phyloP scores from a whole-genome alignment of 2,888 invertebrate species.

The Clitarchus hookeri region DNA sequence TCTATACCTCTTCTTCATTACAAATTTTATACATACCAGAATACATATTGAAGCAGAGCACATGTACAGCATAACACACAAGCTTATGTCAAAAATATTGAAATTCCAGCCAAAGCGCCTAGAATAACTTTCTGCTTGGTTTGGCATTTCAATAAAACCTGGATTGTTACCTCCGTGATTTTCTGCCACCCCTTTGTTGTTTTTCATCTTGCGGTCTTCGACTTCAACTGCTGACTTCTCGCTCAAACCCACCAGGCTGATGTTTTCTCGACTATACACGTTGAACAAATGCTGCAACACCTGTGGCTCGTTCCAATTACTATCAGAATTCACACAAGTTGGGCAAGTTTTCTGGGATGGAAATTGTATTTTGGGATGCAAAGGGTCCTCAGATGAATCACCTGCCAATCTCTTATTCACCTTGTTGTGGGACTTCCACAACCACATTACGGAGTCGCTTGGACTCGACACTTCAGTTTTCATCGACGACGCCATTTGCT shows the following conservation, averaged over 20 bases:
- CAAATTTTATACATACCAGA: constrained; percentile 75
- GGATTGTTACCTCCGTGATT: constrained; percentile 23
- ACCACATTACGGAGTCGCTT: constrained; percentile 84
- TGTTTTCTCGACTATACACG: constrained; percentile 55
- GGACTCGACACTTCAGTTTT: constrained; percentile 70
- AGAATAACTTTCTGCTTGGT: constrained; percentile 21
- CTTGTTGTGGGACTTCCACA: constrained; percentile 93
- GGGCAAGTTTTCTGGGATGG: constrained; percentile 73
- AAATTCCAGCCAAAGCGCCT: constrained; percentile 57
- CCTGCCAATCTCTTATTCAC: constrained; percentile 87
- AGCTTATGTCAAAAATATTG: constrained; percentile 72
- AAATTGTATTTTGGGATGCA: constrained; percentile 87
- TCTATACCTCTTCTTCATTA: constrained; percentile 69
- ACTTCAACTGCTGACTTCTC: background rate
- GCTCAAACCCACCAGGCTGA: constrained; percentile 39
- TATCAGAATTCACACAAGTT: constrained; percentile 63
- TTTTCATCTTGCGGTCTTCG: constrained; percentile 42
- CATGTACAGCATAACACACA: constrained; percentile 76
- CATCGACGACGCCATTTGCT: constrained; percentile 77
- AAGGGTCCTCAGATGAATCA: constrained; percentile 87
- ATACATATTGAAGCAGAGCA: constrained; percentile 75
- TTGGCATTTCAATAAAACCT: constrained; percentile 23
- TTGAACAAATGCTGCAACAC: constrained; percentile 67
- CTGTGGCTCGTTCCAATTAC: constrained; percentile 65
- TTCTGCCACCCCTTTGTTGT: constrained; percentile 33